Base-by-base conservation (phyloP, 2,113 vertebrate genomes). In the Phrynosoma blainvillii region DNA sequence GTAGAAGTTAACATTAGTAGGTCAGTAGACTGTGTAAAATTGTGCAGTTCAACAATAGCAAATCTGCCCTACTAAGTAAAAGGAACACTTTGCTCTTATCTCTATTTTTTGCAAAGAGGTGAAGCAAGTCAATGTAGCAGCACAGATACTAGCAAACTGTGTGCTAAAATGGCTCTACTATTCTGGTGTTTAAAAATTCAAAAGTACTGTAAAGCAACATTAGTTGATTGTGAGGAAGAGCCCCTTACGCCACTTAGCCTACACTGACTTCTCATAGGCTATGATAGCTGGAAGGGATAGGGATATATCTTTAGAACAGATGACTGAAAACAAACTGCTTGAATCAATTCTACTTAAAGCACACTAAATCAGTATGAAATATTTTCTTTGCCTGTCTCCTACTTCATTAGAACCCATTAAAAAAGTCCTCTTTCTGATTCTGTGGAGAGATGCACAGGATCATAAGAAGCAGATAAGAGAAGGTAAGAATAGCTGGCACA, bases 301-400 rank as follows among this genome's bases (percentile, higher is more conserved):
- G 84, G 68, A 71, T 84, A 89, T 88, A 86, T 84, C 82, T 90
- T 88, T 89, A 87, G 23, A 82, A 84, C 13, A 83, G 91, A 91
- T 36, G 74, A 86, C 70, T 12, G 83, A 93, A 92, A 76, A n/a
- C 52, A 91, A 92, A 87, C 52, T 47, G 68, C 79, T 89, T 91
- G 79, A 84, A 94, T 92, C 91, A 93, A 93, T 92, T 82, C 78
- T 88, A 92, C 87, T 95, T 93, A 91, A 87, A 84, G 84, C 59
- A 82, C 47, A 74, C 66, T 86, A 89, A 91, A 89, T 90, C 90
- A 89, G 74, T 84, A 87, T 79, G 85, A 89, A 68, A 25, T 90
- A 89, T 87, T 92, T 90, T 92, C 74, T 93, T 94, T 90, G 89
- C 91, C 83, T 90, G 85, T 93, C 87, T 90, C 66, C 88, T 90